Conservation (phyloP, 64 coral and sea anemone genomes). For the Actinia tenebrosa region DNA sequence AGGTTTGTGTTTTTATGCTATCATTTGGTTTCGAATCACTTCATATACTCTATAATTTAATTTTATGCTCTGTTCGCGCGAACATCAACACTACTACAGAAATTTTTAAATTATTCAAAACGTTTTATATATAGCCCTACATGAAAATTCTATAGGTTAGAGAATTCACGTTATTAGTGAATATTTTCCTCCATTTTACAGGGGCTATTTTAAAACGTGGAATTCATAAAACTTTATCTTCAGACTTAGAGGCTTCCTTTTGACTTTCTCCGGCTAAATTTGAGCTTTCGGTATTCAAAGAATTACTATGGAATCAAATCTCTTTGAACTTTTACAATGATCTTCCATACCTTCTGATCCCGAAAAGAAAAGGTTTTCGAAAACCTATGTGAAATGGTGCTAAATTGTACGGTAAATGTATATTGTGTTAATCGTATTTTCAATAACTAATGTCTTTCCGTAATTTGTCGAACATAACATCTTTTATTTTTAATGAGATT, state of each 20-base stretch:
- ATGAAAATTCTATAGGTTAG: background rate
- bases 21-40: background rate
- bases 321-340: background rate
- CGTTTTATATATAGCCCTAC: background rate
- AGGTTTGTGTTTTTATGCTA: background rate
- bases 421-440: background rate
- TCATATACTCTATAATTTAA: background rate
- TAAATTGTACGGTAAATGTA: background rate
- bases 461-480: background rate
- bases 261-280: slow-evolving; percentile 21
- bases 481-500: slow-evolving; percentile 33
- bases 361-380: background rate
- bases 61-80: background rate
- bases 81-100: background rate
- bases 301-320: slow-evolving; percentile 24
- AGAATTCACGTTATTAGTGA: background rate
- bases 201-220: slow-evolving; percentile 11
- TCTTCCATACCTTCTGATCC: background rate
- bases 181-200: slow-evolving; percentile 16
- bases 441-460: background rate
- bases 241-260: slow-evolving; percentile 19
- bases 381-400: background rate
- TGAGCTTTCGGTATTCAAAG: slow-evolving; percentile 38
- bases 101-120: slow-evolving; percentile 3
- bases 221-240: slow-evolving; percentile 16